A percentile compares a stretch with the other conserved stretches of the same genome.
Evolutionary conservation across 2,113 vertebrate genomes (phyloP).

Genomic region (Progne subis): DNA sequence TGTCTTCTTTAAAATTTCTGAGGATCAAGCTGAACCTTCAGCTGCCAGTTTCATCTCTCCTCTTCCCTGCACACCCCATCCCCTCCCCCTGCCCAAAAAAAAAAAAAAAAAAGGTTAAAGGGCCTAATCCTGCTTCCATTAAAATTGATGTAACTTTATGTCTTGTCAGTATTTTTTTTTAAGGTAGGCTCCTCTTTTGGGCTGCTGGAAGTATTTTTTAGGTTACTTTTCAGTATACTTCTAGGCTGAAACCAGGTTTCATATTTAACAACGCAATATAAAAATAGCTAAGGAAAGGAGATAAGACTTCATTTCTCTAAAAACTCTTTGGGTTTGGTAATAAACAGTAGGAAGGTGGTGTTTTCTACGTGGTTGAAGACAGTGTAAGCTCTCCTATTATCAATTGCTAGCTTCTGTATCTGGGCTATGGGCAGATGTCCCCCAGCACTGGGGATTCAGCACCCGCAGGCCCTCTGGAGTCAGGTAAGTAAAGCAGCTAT

Average conservation of each 20-base stretch:
- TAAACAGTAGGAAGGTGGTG: neutral
- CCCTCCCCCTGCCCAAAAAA: neutral
- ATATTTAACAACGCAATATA: neutral
- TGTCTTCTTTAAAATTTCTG: constrained; percentile 65
- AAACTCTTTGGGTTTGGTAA: neutral
- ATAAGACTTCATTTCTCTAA: neutral
- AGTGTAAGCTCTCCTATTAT: neutral
- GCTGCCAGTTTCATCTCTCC: neutral
- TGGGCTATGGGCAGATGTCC: neutral
- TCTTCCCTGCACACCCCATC: neutral
- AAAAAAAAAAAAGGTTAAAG: neutral
- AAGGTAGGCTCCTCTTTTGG: neutral
- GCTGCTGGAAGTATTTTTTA: neutral
- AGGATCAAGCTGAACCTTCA: constrained; percentile 62
- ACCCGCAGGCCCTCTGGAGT: neutral
- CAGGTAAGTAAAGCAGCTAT: neutral
- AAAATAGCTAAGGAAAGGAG: neutral
- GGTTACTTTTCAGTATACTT: neutral
- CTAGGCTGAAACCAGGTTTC: neutral
- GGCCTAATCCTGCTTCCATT: constrained; percentile 4
- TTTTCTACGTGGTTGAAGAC: neutral
- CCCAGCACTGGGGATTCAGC: neutral
- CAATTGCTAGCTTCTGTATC: neutral
- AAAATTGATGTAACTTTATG: neutral
- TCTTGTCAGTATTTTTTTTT: neutral